Base-by-base conservation (phyloP, 2,797 vertebrate genomes). In the Paguma larvata region DNA sequence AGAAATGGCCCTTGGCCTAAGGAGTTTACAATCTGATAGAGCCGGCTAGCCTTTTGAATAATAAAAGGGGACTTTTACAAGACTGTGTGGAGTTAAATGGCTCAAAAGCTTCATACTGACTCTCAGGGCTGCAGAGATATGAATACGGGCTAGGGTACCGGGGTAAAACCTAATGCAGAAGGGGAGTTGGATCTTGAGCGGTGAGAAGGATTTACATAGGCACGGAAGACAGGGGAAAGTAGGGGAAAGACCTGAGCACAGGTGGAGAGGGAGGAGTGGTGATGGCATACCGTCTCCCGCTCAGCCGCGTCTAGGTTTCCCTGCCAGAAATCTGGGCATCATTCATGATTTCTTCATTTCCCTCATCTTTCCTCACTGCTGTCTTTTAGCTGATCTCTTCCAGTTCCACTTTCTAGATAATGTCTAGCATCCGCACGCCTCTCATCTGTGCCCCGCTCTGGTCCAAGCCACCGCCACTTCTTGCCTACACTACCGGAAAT, bases 1-100 rank as follows among this genome's bases (percentile, higher is more conserved):
- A 67, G 83, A 97, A 80, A 68, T 65, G 63, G 48, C 46, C 53
- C 19, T 78, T 72, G 48, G 91, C 23, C 3, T 30, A 23, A 89
- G 75, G n/a, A 41, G 18, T 46, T 75, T 62, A 75, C 0, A 21
- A 5, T 56, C 14, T 44, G 56, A 59, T 23, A 67, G 48, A 72
- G 18, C n/a, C n/a, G 38, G 15, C n/a, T 68, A 32, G 85, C 53
- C 14, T 80, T 34, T 3, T 19, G 21, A 48, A 2, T n/a, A 87
- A 32, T 70, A 56, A 48, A 56, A 44, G 63, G 38, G 80, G 88
- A 65, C 16, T 83, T 46, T 65, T 53, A 21, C 3, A n/a, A 89
- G 63, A 82, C 8, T 23, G 3, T 0, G 0, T 27, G 4, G 18
- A 27, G 14, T 95, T 75, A 38, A 51, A n/a, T 56, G 78, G 44